phyloP scores from a whole-genome alignment of 2,797 vertebrate genomes.

The Coregonus suidteri region DNA sequence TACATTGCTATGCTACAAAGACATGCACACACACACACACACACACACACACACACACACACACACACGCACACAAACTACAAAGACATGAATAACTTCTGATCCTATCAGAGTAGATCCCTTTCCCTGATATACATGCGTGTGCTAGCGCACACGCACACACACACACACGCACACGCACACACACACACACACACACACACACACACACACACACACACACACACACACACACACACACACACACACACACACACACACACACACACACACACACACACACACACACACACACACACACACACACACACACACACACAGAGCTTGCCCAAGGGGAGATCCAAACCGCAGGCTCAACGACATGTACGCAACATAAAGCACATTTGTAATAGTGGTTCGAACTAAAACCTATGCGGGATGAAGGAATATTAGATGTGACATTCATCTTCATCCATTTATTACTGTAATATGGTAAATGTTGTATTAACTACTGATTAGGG shows the following conservation, averaged over 20 bases:
- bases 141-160: background rate
- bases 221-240: background rate
- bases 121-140: background rate
- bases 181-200: background rate
- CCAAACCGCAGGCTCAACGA: background rate
- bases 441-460: too few relatives aligned
- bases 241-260: background rate
- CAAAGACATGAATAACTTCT: background rate
- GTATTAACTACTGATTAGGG: constrained; percentile 49
- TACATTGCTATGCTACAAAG: too few relatives aligned
- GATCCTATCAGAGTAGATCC: background rate
- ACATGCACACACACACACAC: background rate
- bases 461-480: too few relatives aligned
- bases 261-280: background rate
- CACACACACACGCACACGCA: background rate
- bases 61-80: constrained; percentile 1
- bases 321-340: background rate
- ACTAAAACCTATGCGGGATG: too few relatives aligned
- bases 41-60: constrained; percentile 1
- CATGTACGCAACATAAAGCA: background rate
- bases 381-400: background rate
- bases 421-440: too few relatives aligned
- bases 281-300: background rate
- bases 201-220: background rate
- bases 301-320: background rate